Conservation (phyloP, 2,888 invertebrate genomes). For the Meiosimyza platycephala region DNA sequence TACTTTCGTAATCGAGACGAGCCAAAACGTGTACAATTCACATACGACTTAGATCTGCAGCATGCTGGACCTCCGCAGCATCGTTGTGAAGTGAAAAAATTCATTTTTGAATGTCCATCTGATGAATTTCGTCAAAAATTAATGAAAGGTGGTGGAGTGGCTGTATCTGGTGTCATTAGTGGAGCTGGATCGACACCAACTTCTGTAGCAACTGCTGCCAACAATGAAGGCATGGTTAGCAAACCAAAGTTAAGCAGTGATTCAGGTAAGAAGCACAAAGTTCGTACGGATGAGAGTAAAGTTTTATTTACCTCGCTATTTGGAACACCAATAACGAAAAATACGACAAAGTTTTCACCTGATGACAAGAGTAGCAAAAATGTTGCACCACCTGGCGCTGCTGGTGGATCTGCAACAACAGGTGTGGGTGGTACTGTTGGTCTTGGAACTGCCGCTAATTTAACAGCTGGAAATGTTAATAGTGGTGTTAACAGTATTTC, state of each 20-base stretch:
- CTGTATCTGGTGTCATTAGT: slow-evolving; percentile 59
- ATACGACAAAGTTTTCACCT: slow-evolving; percentile 69
- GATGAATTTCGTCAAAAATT: slow-evolving; percentile 91
- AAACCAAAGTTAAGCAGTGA: slow-evolving; percentile 74
- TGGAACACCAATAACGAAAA: slow-evolving; percentile 84
- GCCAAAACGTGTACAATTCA: slow-evolving; percentile 84
- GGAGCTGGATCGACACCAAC: slow-evolving; percentile 40
- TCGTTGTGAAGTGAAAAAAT: slow-evolving; percentile 81
- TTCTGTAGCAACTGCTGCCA: slow-evolving; percentile 31
- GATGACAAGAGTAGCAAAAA: slow-evolving; percentile 47
- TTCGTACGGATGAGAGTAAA: slow-evolving; percentile 71
- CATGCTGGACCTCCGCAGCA: slow-evolving; percentile 78
- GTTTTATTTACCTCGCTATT: slow-evolving; percentile 83
- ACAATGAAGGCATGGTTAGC: slow-evolving; percentile 69
- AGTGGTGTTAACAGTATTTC: slow-evolving; percentile 39
- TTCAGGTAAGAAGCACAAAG: slow-evolving; percentile 72
- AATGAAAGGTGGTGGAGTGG: slow-evolving; percentile 85
- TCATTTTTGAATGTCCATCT: slow-evolving; percentile 85
- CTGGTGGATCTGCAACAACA: slow-evolving; percentile 25
- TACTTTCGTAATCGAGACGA: slow-evolving; percentile 90
- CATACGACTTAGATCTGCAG: slow-evolving; percentile 88
- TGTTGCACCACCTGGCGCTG: slow-evolving; percentile 34
- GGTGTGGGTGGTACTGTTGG: slow-evolving; percentile 42
- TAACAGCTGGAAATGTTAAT: slow-evolving; percentile 45
- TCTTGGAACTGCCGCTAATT: slow-evolving; percentile 54